Base-by-base conservation (phyloP, 2,888 invertebrate genomes). In the Ectemnius continuus region DNA sequence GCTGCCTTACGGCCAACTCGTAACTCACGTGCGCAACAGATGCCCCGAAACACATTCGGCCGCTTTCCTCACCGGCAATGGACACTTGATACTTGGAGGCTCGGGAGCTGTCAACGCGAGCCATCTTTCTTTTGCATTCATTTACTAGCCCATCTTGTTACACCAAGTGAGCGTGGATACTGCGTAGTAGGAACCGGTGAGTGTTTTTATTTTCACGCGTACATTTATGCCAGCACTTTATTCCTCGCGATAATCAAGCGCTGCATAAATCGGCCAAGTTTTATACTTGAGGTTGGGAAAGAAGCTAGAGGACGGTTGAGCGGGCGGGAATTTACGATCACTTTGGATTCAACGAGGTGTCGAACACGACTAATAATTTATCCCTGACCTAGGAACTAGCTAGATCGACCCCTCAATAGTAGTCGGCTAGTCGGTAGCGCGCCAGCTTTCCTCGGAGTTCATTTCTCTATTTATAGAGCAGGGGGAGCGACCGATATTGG, bases 1-100 rank as follows among this genome's bases (percentile, higher is more conserved):
- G 76, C 58, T 75, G 71, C 76, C 56, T 79, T 75, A 72, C 69
- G 71, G 71, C 69, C 60, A 76, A 76, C 58, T 78, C 81, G 78
- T 85, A 82, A 79, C 79, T 83, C 86, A 86, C 79, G 83, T 84
- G 86, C 78, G 86, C 86, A 87, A 86, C 86, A 86, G 87, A 86
- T 87, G 86, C 84, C 67, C 70, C 73, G 74, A 80, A 81, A 81
- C 36, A 78, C 77, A 57, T 63, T 77, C 60, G 68, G 59, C 59
- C 63, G 56, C 52, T 61, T 46, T 67, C 62, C 67, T 61, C 23
- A 36, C 36, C 36, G 36, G 36, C 36, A 36, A 11, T 36, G 36
- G 36, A 36, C 70, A 73, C 76, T 69, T 59, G 72, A 79, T 76
- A 76, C 82, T 79, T 78, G 69, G 78, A 70, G 68, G 63, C 52